Evolutionary conservation across 2,888 invertebrate species (phyloP).

Genomic region (Poecilobothrus nobilitatus): DNA sequence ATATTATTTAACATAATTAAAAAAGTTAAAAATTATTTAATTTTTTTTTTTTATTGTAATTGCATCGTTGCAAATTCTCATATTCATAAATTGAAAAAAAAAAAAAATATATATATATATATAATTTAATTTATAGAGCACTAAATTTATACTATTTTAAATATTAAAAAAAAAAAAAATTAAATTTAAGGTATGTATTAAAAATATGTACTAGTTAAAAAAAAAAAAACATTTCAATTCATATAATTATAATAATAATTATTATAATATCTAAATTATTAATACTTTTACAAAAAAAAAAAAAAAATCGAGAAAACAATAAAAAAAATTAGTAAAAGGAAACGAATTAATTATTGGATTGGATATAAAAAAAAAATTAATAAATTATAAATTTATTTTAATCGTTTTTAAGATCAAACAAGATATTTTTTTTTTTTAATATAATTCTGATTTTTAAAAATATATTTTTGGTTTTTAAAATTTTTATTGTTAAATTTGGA

Average conservation of each 20-base stretch:
- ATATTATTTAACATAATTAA: neutral
- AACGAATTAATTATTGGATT: neutral
- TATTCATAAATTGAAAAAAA: neutral
- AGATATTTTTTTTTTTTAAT: too few species aligned
- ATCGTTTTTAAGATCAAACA: too few species aligned
- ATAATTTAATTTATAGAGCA: neutral
- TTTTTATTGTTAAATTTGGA: too few species aligned
- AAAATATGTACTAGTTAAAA: slow-evolving; percentile 3
- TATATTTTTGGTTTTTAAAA: too few species aligned
- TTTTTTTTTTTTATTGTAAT: neutral
- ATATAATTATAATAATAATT: neutral
- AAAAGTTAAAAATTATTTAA: neutral
- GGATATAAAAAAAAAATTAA: neutral
- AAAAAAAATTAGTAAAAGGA: neutral
- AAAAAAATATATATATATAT: neutral
- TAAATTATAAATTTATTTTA: neutral
- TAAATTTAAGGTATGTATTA: neutral
- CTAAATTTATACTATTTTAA: slow-evolving; percentile 6
- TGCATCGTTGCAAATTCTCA: neutral
- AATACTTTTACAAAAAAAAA: neutral
- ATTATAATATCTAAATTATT: neutral
- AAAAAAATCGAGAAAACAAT: neutral
- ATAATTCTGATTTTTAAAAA: too few species aligned
- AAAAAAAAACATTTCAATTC: neutral
- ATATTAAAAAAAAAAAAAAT: neutral